Evolutionary conservation across 2,888 invertebrate species (phyloP).

Genomic region (Drosophila bunnanda): DNA sequence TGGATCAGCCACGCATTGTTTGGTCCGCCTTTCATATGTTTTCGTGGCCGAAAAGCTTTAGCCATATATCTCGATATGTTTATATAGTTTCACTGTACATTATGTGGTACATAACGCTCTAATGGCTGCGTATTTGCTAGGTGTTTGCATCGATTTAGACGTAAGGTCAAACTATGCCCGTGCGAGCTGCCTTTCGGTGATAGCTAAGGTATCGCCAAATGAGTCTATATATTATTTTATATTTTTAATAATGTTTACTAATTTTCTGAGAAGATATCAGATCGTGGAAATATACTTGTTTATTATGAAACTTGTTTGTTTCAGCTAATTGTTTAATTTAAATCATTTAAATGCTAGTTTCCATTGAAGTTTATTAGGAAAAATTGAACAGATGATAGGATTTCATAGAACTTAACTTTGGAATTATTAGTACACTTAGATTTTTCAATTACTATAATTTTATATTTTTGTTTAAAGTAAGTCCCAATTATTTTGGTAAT

Average conservation of each 20-base stretch:
- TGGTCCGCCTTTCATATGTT: slow-evolving; percentile 67
- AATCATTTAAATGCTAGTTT: not conserved
- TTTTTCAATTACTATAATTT: too few relatives aligned
- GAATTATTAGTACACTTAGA: too few relatives aligned
- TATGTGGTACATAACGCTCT: slow-evolving; percentile 4
- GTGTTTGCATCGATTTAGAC: slow-evolving; percentile 45
- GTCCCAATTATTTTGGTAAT: too few relatives aligned
- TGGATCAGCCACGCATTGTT: slow-evolving; percentile 61
- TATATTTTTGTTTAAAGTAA: not conserved
- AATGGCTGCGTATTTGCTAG: slow-evolving; percentile 38
- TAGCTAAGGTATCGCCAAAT: slow-evolving; percentile 40
- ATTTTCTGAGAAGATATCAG: too few relatives aligned
- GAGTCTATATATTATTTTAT: slow-evolving; percentile 22
- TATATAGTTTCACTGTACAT: slow-evolving; percentile 21
- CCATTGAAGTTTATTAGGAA: too few relatives aligned
- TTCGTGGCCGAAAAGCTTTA: slow-evolving; percentile 46
- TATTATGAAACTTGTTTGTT: not conserved
- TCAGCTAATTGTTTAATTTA: not conserved
- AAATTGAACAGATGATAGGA: too few relatives aligned
- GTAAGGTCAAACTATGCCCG: slow-evolving; percentile 44
- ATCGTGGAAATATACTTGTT: too few relatives aligned
- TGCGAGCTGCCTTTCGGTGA: slow-evolving; percentile 18
- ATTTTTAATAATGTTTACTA: not conserved
- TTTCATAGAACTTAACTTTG: too few relatives aligned
- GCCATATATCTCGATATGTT: slow-evolving; percentile 30